These are phyloP conservation scores for Agelas oroides DNA, from an alignment of 37 sponge, comb jelly and placozoan species.

Conservation along the genomic window DNA sequence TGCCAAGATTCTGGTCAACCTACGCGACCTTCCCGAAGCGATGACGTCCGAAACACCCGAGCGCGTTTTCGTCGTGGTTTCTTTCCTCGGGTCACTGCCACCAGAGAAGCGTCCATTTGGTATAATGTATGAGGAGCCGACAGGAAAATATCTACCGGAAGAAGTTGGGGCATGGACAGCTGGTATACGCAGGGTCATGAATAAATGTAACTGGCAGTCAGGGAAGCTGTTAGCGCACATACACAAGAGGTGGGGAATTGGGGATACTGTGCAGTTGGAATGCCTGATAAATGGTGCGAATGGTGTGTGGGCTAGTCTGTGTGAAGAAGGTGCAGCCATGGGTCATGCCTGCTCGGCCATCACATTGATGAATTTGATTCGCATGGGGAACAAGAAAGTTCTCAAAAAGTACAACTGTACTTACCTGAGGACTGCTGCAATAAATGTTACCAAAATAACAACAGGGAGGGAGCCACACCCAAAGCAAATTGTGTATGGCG, in stretches of 20 bases:
- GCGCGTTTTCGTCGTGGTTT: constrained; percentile 60
- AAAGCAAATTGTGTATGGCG: constrained; percentile 76
- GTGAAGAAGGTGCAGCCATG: constrained; percentile 87
- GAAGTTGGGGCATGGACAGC: constrained; percentile 46
- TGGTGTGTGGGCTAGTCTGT: constrained; percentile 85
- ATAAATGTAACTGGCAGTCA: constrained; percentile 54
- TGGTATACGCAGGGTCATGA: constrained; percentile 66
- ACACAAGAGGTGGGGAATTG: constrained; percentile 85
- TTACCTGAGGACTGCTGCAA: constrained; percentile 73
- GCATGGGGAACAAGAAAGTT: constrained; percentile 76
- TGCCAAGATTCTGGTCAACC: constrained; percentile 71
- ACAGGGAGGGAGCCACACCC: constrained; percentile 66
- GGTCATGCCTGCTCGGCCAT: constrained; percentile 86
- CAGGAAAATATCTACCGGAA: constrained; percentile 75
- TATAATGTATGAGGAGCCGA: constrained; percentile 75
- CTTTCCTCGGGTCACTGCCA: constrained; percentile 64
- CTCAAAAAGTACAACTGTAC: constrained; percentile 69
- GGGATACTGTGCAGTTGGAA: constrained; percentile 67
- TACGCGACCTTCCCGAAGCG: constrained; percentile 68
- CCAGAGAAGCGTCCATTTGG: constrained; percentile 57
- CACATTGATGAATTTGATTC: constrained; percentile 84
- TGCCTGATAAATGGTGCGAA: constrained; percentile 77
- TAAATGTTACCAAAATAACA: constrained; percentile 69
- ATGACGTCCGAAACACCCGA: constrained; percentile 60
- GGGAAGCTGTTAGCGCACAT: constrained; percentile 76